Evolutionary conservation across 2,888 invertebrate genomes (phyloP), one percentile per base, ranked within the genome.

Genomic region (Platycheirus albimanus): DNA sequence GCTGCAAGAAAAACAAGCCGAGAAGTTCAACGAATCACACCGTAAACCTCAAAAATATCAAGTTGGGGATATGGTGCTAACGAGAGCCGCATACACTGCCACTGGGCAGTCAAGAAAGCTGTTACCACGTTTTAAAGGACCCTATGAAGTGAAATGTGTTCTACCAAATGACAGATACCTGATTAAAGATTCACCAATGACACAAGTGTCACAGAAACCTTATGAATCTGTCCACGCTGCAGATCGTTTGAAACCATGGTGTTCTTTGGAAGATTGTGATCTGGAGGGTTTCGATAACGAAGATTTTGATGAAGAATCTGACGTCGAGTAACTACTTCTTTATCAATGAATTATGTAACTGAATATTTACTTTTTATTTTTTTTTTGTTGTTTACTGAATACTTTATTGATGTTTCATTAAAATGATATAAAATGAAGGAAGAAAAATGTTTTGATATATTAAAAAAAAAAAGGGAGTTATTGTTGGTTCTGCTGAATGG

Each of bases 241-340:
- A 13, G 41, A 58, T 41, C 56, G 56, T 58, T 13, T 58, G 24
- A 41, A 58, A 10, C 41, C 56, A 24, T 58, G 41, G 56, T 58
- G 41, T n/a, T 56, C 56, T 38, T 56, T 56, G 24, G 56, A 56
- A 38, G 56, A 56, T 56, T 56, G 41, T 41, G 41, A 56, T 41
- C 56, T 56, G 8, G 24, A 38, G 6, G 41, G 24, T 13, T 24
- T 56, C 20, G 41, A 56, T 41, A 13, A 41, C 19, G 19, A 19
- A 19, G 20, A 45, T 20, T 45, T 20, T 10, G 19, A 19, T 11
- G 45, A 45, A 45, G 19, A 45, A 11, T 20, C 11, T 20, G 19
- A 45, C 4, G 5, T 45, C 10, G 19, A 45, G 19, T 7, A 45
- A 45, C 38, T 20, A 45, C 10, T 13, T 45, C 10, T 20, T 10